Evolutionary conservation across 2,888 invertebrate genomes (phyloP), one percentile per base, ranked within the genome.

Genomic region (Zonitis immaculata): DNA sequence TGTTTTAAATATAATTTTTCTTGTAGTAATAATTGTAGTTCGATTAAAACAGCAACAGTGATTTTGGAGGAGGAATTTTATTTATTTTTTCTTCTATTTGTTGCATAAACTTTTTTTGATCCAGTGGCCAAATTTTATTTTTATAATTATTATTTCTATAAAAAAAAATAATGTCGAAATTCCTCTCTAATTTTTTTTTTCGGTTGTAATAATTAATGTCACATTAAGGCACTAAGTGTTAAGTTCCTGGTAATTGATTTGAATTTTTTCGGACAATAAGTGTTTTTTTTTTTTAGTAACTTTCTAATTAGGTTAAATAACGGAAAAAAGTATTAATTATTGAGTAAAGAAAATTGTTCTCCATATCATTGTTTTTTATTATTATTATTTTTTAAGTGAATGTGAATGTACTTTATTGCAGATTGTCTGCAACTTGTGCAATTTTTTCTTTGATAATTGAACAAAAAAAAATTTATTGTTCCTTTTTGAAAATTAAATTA

Each of bases 401-500:
- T 18, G 39, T 55, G 46, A 51, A 54, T 61, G 57, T 59, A 49
- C 49, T 59, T 57, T 57, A 63, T 60, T 62, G 63, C 65, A 66
- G 61, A 65, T 64, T 65, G 60, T 60, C 66, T 66, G 66, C 67
- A 66, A 63, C 60, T 65, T 62, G 69, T 72, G 72, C 72, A 72
- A 72, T 72, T 71, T n/a, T 66, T 65, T 65, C 55, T 58, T 49
- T 49, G 26, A 48, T 50, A 47, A 49, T 12, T 20, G 20, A 18
- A 28, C 5, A 57, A 60, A 54, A 51, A 55, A 50, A 57, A 62
- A 68, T 71, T 69, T 66, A 67, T 70, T 68, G 70, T 45, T 27
- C 12, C 47, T 9, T 12, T 30, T 14, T 14, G 69, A 70, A 67
- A 60, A 59, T 68, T 68, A 68, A 68, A 67, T 65, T 66, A 66